phyloP scores from a whole-genome alignment of 1,140 invertebrate genomes.

The Eriosoma lanigerum region DNA sequence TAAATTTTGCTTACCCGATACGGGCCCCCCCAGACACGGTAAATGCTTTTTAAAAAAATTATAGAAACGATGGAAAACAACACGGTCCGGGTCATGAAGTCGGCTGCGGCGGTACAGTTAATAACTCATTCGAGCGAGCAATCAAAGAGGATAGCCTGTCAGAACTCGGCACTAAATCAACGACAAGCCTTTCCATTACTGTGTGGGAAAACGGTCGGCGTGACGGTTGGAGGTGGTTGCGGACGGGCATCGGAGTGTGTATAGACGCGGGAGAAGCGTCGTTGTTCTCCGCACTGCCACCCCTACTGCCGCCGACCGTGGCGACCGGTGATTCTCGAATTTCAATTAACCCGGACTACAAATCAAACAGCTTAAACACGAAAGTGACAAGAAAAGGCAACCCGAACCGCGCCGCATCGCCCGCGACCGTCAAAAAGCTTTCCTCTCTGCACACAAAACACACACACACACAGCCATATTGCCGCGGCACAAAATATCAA shows the following conservation, averaged over 20 bases:
- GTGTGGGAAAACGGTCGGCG: constrained; percentile 11
- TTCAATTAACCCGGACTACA: constrained; percentile 51
- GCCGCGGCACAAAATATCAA: constrained; percentile 31
- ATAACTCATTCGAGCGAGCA: constrained; percentile 50
- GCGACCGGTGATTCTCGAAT: constrained; percentile 50
- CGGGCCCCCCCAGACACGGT: too few species aligned
- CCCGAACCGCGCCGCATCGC: constrained; percentile 7
- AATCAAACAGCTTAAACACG: constrained; percentile 50
- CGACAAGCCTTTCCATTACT: constrained; percentile 50
- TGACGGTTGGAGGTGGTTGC: not conserved
- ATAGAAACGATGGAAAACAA: too few species aligned
- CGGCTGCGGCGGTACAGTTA: constrained; percentile 3
- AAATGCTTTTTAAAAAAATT: too few species aligned
- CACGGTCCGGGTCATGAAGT: too few species aligned
- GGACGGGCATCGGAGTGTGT: not conserved
- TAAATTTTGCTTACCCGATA: too few species aligned
- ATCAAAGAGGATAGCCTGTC: constrained; percentile 50
- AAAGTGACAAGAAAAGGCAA: constrained; percentile 50
- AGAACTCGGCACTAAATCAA: constrained; percentile 49
- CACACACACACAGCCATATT: constrained; percentile 19
- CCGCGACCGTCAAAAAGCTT: constrained; percentile 8
- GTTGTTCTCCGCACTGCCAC: too few species aligned
- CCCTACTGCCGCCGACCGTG: constrained; percentile 34
- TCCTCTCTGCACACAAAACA: too few species aligned
- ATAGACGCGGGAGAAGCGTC: not conserved